Base-by-base conservation (phyloP, 1,140 invertebrate genomes). In the Archivesica marissinica region DNA sequence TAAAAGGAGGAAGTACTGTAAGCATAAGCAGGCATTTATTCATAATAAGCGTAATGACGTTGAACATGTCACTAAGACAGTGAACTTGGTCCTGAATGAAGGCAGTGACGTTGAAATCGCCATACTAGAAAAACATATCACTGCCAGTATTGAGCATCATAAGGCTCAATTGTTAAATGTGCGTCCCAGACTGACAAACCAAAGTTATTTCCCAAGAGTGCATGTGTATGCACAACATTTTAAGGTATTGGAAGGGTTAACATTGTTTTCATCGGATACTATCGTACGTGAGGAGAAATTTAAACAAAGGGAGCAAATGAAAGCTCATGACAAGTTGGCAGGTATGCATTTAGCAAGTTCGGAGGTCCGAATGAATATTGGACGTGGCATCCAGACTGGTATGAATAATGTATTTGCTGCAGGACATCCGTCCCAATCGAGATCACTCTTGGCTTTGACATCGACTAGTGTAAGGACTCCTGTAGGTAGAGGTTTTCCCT, bases 21-120 rank as follows among this genome's bases (percentile, higher is more conserved):
- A 38, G 20, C 39, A 74, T 28, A 74, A 38, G n/a, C 17, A 15
- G 30, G 25, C 6, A 28, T 50, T 25, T 33, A 79, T 79, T 2
- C 23, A 20, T 15, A 9, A 0, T 30, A 7, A 30, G 23, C 17
- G 23, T n/a, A 20, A 66, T 15, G 25, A 50, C 33, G 9, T 52
- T 17, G 38, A 28, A 28, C 7, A 11, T 47, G 15, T 66, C 0
- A 3, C 17, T 7, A 44, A 66, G 1, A 33, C 7, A 33, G 33
- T 79, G 0, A 7, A 66, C n/a, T 79, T 79, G 23, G 30, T 79
- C 13, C 33, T 79, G 7, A 47, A 9, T 1, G 39, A 79, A 30
- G 77, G 59, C 6, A 20, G 35, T 30, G 41, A 44, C 15, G 56
- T 39, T 28, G 77, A 79, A 79, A 66, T 47, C 50, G 35, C 61